Evolutionary conservation across 2,888 invertebrate genomes (phyloP), one percentile per base, ranked within the genome.

Genomic region (Phyto melanocephala): DNA sequence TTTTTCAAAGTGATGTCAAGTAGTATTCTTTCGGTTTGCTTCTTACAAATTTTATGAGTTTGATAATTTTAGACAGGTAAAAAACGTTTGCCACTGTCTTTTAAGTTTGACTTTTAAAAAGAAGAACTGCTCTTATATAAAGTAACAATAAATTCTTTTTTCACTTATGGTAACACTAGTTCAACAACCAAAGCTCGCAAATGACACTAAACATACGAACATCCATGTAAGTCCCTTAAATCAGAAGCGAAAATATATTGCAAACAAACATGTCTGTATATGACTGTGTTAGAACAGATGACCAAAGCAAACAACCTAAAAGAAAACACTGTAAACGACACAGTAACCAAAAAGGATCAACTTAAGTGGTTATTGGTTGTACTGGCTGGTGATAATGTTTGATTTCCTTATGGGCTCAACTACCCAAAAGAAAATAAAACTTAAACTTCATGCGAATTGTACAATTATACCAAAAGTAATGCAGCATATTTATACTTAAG

Each of bases 351-450:
- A 80, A 68, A 67, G 33, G 47, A 28, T 67, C 20, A 67, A 42
- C 45, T n/a, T 60, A 52, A 60, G 37, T 71, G 33, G n/a, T 50
- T 63, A 54, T 35, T 70, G 28, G 50, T 40, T 24, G 35, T 45
- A 28, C 40, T 7, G 17, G 6, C 7, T 75, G 37, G 79, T 81
- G 81, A 84, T 85, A 85, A 83, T 85, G 82, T 84, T 84, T 82
- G 65, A 60, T 68, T 76, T 71, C 42, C 22, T 22, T 22, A 58
- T 33, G 58, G 52, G 54, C 58, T 3, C 35, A 56, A 33, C 33
- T 1, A 17, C 20, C 20, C 28, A 20, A 22, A 45, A 62, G 2
- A 35, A 40, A 2, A 8, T 4, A 3, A 5, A 68, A 33, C 5
- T 33, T 13, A 28, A 5, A 28, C 3, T 28, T 5, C 63, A 76